These are phyloP conservation scores for Harpagifer antarcticus DNA, from an alignment of 2,797 vertebrate species.

Conservation along the genomic window DNA sequence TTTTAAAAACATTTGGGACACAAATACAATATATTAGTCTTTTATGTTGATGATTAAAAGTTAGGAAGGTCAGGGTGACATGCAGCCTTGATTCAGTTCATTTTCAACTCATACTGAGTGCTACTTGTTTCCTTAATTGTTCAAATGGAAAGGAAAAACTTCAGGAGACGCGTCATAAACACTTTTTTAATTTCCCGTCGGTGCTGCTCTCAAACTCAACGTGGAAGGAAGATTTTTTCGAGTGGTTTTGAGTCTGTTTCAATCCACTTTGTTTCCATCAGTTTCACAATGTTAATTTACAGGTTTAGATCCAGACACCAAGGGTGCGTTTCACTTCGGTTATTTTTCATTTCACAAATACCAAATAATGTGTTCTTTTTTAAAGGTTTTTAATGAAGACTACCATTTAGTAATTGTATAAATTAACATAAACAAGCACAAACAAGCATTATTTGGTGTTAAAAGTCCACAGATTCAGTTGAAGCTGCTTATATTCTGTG, in stretches of 20 bases:
- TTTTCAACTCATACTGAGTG: neutral
- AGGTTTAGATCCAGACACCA: neutral
- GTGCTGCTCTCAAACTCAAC: conserved; percentile 51
- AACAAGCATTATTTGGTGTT: neutral
- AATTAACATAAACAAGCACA: conserved; percentile 43
- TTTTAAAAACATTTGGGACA: neutral
- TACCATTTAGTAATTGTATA: neutral
- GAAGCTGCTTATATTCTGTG: conserved; percentile 7
- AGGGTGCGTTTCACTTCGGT: no score
- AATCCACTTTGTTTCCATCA: conserved; percentile 14
- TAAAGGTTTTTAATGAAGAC: neutral
- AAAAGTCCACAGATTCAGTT: conserved; percentile 27
- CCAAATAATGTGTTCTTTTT: conserved; percentile 25
- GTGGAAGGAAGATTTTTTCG: conserved; percentile 4
- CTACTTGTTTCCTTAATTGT: no score
- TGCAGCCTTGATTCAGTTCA: neutral
- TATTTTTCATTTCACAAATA: neutral
- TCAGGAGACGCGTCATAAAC: neutral
- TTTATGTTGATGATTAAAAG: neutral
- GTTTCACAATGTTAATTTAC: neutral
- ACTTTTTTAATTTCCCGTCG: neutral
- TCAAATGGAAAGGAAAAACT: conserved; percentile 8
- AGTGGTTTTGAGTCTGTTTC: neutral
- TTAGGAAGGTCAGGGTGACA: neutral
- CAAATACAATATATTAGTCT: no score